These are phyloP conservation scores for Protodeltote pygarga DNA, from an alignment of 2,888 invertebrate species.

Conservation along the genomic window DNA sequence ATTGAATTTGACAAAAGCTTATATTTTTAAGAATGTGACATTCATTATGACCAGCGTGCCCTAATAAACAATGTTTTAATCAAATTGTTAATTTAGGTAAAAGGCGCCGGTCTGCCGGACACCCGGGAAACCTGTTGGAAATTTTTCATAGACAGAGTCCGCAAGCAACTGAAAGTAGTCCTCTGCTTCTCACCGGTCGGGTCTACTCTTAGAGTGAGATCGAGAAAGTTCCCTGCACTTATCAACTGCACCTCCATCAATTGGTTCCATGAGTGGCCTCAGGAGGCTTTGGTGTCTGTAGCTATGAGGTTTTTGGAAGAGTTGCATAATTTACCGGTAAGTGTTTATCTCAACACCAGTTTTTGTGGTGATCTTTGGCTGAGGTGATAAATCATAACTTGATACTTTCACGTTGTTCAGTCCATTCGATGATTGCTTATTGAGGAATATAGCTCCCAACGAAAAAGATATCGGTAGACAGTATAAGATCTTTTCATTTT, in stretches of 20 bases:
- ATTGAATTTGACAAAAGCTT: too few species aligned
- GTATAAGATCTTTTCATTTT: too few species aligned
- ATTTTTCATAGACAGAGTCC: conserved; percentile 98
- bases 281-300: conserved; percentile 98
- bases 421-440: too few species aligned
- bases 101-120: conserved; percentile 96
- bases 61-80: too few species aligned
- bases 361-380: too few species aligned
- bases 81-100: conserved; percentile 80
- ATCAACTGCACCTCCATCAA: conserved; percentile 98
- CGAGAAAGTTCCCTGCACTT: conserved; percentile 98
- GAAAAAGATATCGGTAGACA: too few species aligned
- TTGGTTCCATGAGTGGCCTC: conserved; percentile 99
- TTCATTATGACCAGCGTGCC: too few species aligned
- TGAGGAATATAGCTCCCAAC: too few species aligned
- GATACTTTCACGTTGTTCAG: too few species aligned
- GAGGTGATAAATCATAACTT: too few species aligned
- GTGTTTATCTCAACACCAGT: conserved; percentile 34
- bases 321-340: conserved; percentile 92
- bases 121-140: conserved; percentile 99
- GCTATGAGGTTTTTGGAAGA: conserved; percentile 95
- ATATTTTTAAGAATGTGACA: too few species aligned
- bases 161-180: conserved; percentile 96
- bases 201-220: conserved; percentile 95
- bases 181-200: conserved; percentile 99